phyloP scores from a whole-genome alignment of 2,797 vertebrate genomes.

The Megalops cyprinoides region DNA sequence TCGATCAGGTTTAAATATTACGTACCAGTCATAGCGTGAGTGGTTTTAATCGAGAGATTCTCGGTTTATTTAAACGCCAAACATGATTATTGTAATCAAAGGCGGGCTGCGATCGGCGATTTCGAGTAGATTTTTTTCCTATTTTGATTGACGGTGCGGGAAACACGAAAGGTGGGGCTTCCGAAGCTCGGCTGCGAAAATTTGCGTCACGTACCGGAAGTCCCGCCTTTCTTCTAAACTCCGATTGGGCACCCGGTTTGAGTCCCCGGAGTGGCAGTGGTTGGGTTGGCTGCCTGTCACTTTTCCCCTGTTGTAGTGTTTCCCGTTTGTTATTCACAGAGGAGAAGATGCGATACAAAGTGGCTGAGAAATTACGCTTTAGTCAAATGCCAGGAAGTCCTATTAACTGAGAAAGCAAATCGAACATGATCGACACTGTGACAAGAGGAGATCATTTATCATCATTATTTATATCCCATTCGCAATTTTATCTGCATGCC shows the following conservation, averaged over 20 bases:
- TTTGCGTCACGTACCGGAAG: slow-evolving; percentile 89
- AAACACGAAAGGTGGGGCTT: slow-evolving; percentile 98
- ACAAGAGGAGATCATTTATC: background rate
- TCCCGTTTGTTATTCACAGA: slow-evolving; percentile 76
- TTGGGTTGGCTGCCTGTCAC: slow-evolving; percentile 46
- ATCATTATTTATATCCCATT: too few species aligned
- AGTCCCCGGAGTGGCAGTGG: slow-evolving; percentile 50
- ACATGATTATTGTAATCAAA: slow-evolving; percentile 86
- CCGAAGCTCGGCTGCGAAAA: slow-evolving; percentile 82
- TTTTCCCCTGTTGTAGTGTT: slow-evolving; percentile 54
- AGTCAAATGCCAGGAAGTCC: slow-evolving; percentile 64
- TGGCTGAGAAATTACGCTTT: slow-evolving; percentile 57
- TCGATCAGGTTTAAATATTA: slow-evolving; percentile 80
- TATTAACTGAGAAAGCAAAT: slow-evolving; percentile 12
- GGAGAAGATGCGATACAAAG: slow-evolving; percentile 42
- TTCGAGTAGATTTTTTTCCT: slow-evolving; percentile 87
- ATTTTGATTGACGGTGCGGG: slow-evolving; percentile 99
- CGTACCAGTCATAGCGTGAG: slow-evolving; percentile 92
- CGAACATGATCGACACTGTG: slow-evolving; percentile 24
- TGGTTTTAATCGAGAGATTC: slow-evolving; percentile 73
- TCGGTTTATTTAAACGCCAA: slow-evolving; percentile 78
- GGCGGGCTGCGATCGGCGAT: slow-evolving; percentile 84
- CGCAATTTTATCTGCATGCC: background rate
- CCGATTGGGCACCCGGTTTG: slow-evolving; percentile 69
- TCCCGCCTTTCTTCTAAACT: slow-evolving; percentile 81